Evolutionary conservation across 92 coral and sea anemone genomes (phyloP).

Genomic region (Parazoanthus atlanticus): DNA sequence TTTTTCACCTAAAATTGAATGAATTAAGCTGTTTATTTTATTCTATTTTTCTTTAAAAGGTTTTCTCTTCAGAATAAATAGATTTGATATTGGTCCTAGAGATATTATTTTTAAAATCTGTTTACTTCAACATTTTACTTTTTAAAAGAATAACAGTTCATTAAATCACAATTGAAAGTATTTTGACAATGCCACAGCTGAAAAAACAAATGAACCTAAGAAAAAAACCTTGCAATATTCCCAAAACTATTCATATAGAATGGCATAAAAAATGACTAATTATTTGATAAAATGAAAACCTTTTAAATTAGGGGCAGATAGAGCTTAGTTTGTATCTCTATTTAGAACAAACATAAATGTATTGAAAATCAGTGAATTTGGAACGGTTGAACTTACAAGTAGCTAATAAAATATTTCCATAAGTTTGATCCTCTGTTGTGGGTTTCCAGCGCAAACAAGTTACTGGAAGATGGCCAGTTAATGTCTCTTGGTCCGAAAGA

Average conservation of each 20-base stretch:
- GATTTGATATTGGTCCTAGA: background rate
- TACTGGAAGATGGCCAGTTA: slow-evolving; percentile 84
- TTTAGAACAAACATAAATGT: too few species aligned
- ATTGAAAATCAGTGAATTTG: background rate
- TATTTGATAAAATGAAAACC: too few species aligned
- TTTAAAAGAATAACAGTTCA: background rate
- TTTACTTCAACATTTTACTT: background rate
- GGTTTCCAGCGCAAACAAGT: slow-evolving; percentile 96
- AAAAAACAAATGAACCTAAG: background rate
- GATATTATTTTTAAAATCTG: background rate
- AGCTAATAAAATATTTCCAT: slow-evolving; percentile 83
- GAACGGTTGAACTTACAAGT: slow-evolving; percentile 68
- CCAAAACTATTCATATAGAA: background rate
- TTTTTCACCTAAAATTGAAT: background rate
- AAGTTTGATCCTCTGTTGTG: slow-evolving; percentile 61
- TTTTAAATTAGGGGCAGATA: too few species aligned
- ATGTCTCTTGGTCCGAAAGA: slow-evolving; percentile 91
- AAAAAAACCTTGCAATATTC: background rate
- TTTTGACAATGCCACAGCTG: background rate
- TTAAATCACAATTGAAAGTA: background rate
- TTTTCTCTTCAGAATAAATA: background rate
- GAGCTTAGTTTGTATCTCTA: too few species aligned
- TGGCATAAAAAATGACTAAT: background rate
- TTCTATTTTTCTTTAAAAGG: too few species aligned
- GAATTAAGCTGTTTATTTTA: too few species aligned